Base-by-base conservation (phyloP, 2,797 vertebrate genomes). In the Myripristis murdjan region DNA sequence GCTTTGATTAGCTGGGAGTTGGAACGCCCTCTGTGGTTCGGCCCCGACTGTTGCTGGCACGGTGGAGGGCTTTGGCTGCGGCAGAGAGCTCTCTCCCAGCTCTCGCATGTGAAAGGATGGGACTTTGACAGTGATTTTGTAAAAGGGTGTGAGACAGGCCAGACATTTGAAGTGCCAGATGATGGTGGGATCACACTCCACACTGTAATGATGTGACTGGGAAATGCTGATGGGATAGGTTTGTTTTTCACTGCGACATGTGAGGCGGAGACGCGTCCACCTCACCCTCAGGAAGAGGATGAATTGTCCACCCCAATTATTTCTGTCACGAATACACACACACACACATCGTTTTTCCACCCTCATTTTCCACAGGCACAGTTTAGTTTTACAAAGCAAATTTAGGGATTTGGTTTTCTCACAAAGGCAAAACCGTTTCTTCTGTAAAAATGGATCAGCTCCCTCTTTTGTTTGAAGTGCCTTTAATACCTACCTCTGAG, bases 1-100 rank as follows among this genome's bases (percentile, higher is more conserved):
- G 59, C 84, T 88, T 85, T 91, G 81, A 88, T 86, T 88, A 68
- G 70, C 77, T 53, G 61, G 59, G 67, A 72, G 54, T 72, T 68
- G 66, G 69, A 64, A 41, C 15, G 14, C 20, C 41, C 46, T 70
- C 58, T 68, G 65, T 73, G 46, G 69, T 65, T 49, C 28, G 56
- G 22, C 33, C 54, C 46, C 41, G 20, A 31, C 31, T 80, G 46
- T 64, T 55, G 39, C 57, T 85, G 63, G 75, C 68, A 22, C 53
- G 57, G 6, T 33, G 49, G 10, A 59, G 39, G 49, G 0, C 35
- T 63, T 69, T 62, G 64, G 67, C 59, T 49, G 64, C 63, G 61
- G 41, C 41, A 64, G 39, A 46, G 28, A 41, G 65, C 44, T 74
- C 52, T 58, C 64, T 41, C 24, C 20, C 48, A 51, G 41, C 23